These are phyloP conservation scores for Cryptocephalus primarius DNA, from an alignment of 2,888 invertebrate species.

Conservation along the genomic window DNA sequence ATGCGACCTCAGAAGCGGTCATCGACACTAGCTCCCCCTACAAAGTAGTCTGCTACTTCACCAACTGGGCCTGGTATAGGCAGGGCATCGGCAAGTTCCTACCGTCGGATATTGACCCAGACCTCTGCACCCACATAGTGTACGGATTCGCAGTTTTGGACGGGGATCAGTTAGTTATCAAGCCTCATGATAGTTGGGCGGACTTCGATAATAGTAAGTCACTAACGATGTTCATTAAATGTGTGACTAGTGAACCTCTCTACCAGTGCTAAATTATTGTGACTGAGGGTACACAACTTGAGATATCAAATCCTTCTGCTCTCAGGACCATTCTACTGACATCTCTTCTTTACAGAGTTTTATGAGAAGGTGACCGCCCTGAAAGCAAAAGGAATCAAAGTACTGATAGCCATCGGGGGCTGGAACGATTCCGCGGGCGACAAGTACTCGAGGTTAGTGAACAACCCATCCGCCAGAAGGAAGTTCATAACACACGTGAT, in stretches of 20 bases:
- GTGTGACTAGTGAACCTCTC: neutral
- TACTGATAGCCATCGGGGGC: slow-evolving; percentile 81
- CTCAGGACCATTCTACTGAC: too few species aligned
- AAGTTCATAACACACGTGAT: slow-evolving; percentile 65
- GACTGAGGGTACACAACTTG: too few species aligned
- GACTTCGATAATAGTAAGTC: slow-evolving; percentile 78
- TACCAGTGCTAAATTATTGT: neutral
- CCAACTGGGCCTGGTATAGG: slow-evolving; percentile 92
- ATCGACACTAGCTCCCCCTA: slow-evolving; percentile 36
- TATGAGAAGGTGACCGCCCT: slow-evolving; percentile 74
- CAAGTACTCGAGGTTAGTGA: slow-evolving; percentile 76
- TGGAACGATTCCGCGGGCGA: slow-evolving; percentile 92
- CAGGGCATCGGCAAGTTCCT: slow-evolving; percentile 71
- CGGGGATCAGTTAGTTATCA: slow-evolving; percentile 60
- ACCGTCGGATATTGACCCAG: slow-evolving; percentile 72
- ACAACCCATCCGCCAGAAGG: slow-evolving; percentile 56
- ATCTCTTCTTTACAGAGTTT: slow-evolving; percentile 49
- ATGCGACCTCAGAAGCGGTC: slow-evolving; percentile 9
- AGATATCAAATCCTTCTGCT: too few species aligned
- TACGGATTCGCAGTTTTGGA: slow-evolving; percentile 87
- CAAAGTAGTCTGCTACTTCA: slow-evolving; percentile 84
- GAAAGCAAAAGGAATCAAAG: slow-evolving; percentile 64
- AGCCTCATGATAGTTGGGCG: slow-evolving; percentile 80
- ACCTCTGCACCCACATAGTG: slow-evolving; percentile 82
- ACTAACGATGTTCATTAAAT: slow-evolving; percentile 1